phyloP scores from a whole-genome alignment of 2,113 vertebrate species.

The Hipposideros armiger region DNA sequence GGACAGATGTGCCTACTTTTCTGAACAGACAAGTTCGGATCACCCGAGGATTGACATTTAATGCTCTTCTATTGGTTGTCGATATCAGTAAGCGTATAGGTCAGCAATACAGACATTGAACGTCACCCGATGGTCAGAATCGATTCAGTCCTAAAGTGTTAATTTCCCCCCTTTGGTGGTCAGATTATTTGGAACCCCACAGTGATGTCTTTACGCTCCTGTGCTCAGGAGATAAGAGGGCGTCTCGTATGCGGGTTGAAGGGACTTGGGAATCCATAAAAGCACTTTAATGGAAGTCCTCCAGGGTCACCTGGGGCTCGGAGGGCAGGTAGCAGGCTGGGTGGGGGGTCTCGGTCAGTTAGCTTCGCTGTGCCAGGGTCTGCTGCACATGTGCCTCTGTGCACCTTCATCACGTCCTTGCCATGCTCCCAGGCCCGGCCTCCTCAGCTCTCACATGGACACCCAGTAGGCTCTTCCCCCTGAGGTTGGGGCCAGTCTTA shows the following conservation, averaged over 20 bases:
- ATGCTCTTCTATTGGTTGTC: too few species aligned
- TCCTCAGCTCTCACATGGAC: rapidly evolving
- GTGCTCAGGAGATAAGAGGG: neutral
- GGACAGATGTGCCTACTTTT: rapidly evolving
- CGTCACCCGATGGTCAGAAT: neutral
- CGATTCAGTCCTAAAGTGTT: neutral
- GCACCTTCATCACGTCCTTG: too few species aligned
- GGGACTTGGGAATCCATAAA: neutral
- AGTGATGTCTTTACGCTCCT: too few species aligned
- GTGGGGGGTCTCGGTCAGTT: too few species aligned
- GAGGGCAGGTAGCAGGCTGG: rapidly evolving
- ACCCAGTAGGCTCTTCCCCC: rapidly evolving
- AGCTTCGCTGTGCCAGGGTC: too few species aligned
- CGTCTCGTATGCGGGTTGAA: neutral
- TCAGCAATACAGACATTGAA: neutral
- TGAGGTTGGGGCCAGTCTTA: neutral
- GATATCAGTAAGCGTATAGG: rapidly evolving
- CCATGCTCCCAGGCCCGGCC: rapidly evolving
- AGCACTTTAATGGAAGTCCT: too few species aligned
- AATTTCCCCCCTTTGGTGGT: neutral
- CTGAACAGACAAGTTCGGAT: rapidly evolving
- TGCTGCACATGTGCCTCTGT: rapidly evolving
- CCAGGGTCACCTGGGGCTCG: rapidly evolving
- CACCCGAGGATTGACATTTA: rapidly evolving
- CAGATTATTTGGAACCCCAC: neutral